Conservation (phyloP, 2,888 invertebrate species). For the Drosophila eohydei region DNA sequence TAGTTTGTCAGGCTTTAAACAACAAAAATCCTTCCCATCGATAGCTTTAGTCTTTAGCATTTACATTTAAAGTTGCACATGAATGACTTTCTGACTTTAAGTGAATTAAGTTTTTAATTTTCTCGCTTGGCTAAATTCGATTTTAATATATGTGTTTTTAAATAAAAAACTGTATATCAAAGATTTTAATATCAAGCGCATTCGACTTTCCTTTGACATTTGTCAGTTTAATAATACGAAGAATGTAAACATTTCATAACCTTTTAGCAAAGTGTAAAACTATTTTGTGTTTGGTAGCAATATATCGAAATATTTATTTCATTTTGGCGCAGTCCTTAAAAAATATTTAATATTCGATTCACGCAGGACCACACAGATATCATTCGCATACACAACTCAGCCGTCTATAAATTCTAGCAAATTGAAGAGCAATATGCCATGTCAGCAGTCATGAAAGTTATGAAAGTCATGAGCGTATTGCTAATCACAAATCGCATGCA, state of each 20-base stretch:
- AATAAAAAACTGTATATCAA: background rate
- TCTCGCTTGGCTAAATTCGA: background rate
- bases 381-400: background rate
- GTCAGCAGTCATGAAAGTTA: slow-evolving; percentile 5
- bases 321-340: background rate
- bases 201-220: background rate
- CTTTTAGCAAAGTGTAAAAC: background rate
- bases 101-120: background rate
- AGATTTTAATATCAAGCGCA: background rate
- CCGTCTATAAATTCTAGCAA: background rate
- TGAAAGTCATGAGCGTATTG: slow-evolving; percentile 24
- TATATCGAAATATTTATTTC: background rate
- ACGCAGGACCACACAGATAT: background rate
- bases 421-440: slow-evolving; percentile 18
- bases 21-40: background rate
- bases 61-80: background rate
- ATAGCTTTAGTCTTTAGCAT: too few relatives aligned
- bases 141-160: background rate
- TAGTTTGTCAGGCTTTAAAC: too few relatives aligned
- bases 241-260: background rate
- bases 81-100: background rate
- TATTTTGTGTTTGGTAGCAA: background rate
- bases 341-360: background rate
- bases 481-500: slow-evolving; percentile 53
- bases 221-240: background rate